These are phyloP conservation scores for Apaloderma vittatum DNA, from an alignment of 2,113 vertebrate species.

Conservation along the genomic window DNA sequence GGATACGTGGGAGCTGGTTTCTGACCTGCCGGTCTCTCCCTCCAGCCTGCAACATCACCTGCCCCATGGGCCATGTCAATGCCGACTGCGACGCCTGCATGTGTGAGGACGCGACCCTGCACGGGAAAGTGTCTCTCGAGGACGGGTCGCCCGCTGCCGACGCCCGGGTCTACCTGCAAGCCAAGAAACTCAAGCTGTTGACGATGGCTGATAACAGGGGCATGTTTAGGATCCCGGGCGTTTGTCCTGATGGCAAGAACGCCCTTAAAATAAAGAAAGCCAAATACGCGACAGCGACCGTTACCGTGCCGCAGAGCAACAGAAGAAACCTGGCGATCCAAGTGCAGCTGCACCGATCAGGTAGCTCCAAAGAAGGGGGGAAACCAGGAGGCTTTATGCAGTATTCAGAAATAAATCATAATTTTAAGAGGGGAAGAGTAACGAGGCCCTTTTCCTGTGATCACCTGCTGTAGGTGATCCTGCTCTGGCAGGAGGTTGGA, in stretches of 20 bases:
- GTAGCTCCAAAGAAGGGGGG: conserved; percentile 67
- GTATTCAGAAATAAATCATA: not conserved
- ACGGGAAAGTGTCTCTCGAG: conserved; percentile 86
- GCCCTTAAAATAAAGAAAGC: conserved; percentile 85
- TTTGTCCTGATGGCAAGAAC: conserved; percentile 91
- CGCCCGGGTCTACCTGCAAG: conserved; percentile 83
- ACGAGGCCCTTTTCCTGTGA: not conserved
- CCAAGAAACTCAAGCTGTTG: conserved; percentile 80
- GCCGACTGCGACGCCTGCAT: conserved; percentile 90
- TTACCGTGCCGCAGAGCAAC: conserved; percentile 78
- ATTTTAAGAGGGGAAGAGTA: not conserved
- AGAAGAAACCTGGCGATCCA: conserved; percentile 82
- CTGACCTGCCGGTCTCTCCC: not conserved
- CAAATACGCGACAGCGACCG: conserved; percentile 79
- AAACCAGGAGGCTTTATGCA: not conserved
- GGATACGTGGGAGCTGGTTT: not conserved
- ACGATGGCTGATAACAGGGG: conserved; percentile 87
- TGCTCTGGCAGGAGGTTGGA: no score
- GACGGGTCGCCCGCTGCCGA: conserved; percentile 85
- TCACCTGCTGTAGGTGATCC: no score
- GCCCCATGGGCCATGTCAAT: conserved; percentile 87
- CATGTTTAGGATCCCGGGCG: conserved; percentile 87
- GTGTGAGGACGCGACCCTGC: conserved; percentile 88
- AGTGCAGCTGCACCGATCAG: conserved; percentile 89
- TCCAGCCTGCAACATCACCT: conserved; percentile 87